Percentiles rank a stretch among this genome's conserved stretches.
phyloP scores from a whole-genome alignment of 2,113 vertebrate genomes.

The Cyprinodon variegatus region DNA sequence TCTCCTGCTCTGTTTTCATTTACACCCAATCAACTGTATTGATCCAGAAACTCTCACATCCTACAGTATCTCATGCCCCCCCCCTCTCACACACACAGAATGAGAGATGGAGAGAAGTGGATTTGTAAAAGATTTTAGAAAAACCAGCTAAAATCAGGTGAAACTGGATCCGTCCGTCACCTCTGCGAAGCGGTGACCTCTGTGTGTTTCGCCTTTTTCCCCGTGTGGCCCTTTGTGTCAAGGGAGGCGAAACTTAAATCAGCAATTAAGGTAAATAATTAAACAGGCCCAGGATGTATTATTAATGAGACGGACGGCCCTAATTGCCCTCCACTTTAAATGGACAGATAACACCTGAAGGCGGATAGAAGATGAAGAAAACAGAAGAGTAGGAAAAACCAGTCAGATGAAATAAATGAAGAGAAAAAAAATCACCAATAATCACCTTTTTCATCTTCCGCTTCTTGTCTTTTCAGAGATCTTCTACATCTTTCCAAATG shows the following conservation, averaged over 20 bases:
- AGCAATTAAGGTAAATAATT: conserved; percentile 98
- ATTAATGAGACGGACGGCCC: conserved; percentile 87
- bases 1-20: conserved; percentile 60
- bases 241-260: conserved; percentile 89
- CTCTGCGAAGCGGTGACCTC: conserved; percentile 57
- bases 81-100: conserved; percentile 10
- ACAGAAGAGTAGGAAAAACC: background rate
- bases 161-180: conserved; percentile 61
- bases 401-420: background rate
- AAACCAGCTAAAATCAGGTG: conserved; percentile 28
- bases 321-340: conserved; percentile 83
- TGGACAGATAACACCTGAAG: conserved; percentile 70
- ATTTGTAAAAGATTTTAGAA: background rate
- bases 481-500: no score
- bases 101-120: background rate
- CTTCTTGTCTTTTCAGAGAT: no score
- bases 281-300: conserved; percentile 86
- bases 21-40: conserved; percentile 65
- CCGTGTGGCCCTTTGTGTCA: conserved; percentile 68
- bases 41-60: conserved; percentile 39
- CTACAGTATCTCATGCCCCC: conserved; percentile 19
- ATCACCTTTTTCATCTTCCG: no score
- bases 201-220: conserved; percentile 28
- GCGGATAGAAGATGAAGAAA: conserved; percentile 12
- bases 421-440: background rate